Conservation (phyloP, 35 echinoderm and acorn worm species). For the Amphiura filiformis region DNA sequence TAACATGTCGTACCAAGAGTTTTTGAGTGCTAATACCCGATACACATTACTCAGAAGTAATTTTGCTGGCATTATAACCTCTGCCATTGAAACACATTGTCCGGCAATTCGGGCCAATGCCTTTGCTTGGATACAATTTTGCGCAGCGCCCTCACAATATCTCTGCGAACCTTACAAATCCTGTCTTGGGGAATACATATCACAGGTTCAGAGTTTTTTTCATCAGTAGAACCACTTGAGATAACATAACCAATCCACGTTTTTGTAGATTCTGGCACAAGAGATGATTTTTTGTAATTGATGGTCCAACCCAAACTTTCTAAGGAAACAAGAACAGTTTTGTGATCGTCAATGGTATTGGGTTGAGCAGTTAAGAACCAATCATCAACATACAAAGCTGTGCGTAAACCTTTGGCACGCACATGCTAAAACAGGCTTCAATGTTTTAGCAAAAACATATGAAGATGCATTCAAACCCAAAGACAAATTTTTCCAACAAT, state of each 20-base stretch:
- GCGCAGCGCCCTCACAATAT: background rate
- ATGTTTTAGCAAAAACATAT: conserved; percentile 18
- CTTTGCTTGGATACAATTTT: background rate
- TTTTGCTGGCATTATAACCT: background rate
- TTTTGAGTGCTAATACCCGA: background rate
- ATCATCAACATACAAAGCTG: conserved; percentile 26
- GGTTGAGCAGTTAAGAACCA: conserved; percentile 11
- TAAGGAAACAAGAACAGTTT: background rate
- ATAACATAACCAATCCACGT: background rate
- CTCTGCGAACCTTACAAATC: background rate
- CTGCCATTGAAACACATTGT: background rate
- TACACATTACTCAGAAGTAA: background rate
- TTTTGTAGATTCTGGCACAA: background rate
- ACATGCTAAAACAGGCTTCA: conserved; percentile 6
- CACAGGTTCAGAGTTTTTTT: background rate
- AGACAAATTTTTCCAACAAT: conserved; percentile 8
- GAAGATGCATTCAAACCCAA: conserved; percentile 23
- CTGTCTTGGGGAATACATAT: background rate
- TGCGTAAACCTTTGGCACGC: background rate
- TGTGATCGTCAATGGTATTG: background rate
- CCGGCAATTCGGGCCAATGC: background rate
- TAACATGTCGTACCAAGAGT: background rate
- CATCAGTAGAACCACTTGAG: background rate
- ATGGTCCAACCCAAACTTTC: background rate
- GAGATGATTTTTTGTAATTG: conserved; percentile 9